These are phyloP conservation scores for Motacilla tschutschensis DNA, from an alignment of 2,113 vertebrate genomes.

Conservation along the genomic window DNA sequence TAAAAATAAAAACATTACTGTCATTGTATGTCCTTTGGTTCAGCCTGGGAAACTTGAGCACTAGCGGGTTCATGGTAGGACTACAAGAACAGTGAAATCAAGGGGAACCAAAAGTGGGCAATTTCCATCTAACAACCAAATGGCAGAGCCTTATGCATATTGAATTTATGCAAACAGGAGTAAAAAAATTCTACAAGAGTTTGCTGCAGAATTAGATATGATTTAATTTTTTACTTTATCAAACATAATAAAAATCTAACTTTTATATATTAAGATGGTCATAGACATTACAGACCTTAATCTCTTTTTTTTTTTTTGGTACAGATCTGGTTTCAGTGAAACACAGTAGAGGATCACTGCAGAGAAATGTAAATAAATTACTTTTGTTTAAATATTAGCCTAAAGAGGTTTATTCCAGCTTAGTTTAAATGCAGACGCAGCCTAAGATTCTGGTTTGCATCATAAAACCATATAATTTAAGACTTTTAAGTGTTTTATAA, in stretches of 20 bases:
- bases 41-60: background rate
- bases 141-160: background rate
- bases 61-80: background rate
- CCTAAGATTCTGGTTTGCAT: background rate
- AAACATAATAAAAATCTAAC: background rate
- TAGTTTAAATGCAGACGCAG: background rate
- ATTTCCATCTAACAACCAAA: background rate
- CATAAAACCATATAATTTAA: background rate
- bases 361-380: background rate
- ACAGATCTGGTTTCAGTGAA: background rate
- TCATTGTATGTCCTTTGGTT: background rate
- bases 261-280: background rate
- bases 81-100: background rate
- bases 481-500: background rate
- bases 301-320: background rate
- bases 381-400: background rate
- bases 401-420: background rate
- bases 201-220: background rate
- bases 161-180: background rate
- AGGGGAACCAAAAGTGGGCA: background rate
- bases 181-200: background rate
- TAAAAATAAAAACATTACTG: slow-evolving; percentile 40
- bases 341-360: background rate
- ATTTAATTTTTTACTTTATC: background rate
- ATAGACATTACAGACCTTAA: background rate